A percentile compares a stretch with the other conserved stretches of the same genome.
Evolutionary conservation across 1,140 invertebrate genomes (phyloP).

Genomic region (Bursaphelenchus mucronatus): DNA sequence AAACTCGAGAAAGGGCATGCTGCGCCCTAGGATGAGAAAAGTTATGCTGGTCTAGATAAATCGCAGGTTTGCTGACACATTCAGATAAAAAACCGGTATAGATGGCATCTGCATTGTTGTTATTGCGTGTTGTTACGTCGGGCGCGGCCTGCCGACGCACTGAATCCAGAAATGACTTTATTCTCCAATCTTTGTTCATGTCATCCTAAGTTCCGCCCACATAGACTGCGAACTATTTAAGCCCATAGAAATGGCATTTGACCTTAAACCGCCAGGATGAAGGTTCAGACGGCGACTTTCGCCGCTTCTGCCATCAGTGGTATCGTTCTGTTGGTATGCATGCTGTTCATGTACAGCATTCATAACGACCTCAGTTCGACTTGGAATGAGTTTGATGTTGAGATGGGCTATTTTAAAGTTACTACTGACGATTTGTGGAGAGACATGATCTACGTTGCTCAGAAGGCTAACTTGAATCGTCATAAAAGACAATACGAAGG

Average conservation of each 20-base stretch:
- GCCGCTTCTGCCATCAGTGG: slow-evolving; percentile 41
- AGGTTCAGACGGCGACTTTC: slow-evolving; percentile 47
- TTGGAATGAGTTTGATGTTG: slow-evolving; percentile 44
- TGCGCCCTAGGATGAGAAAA: no score
- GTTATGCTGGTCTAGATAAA: no score
- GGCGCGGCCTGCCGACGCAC: no score
- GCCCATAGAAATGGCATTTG: background rate
- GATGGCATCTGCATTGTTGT: no score
- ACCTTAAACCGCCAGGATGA: slow-evolving; percentile 22
- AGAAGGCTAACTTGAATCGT: background rate
- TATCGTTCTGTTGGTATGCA: slow-evolving; percentile 38
- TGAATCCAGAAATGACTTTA: no score
- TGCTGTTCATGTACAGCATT: slow-evolving; percentile 38
- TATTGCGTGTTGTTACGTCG: no score
- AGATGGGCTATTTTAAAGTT: slow-evolving; percentile 38
- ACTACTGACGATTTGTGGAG: slow-evolving; percentile 27
- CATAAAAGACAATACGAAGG: slow-evolving; percentile 13
- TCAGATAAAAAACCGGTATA: no score
- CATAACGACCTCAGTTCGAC: slow-evolving; percentile 37
- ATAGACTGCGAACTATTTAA: no score
- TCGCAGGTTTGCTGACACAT: no score
- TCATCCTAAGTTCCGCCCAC: no score
- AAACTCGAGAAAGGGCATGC: no score
- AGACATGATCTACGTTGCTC: slow-evolving; percentile 2
- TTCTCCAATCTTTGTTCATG: no score